A percentile compares a stretch with the other conserved stretches of the same genome.
These are phyloP conservation scores for Zaprionus vittiger DNA, from an alignment of 1,140 invertebrate genomes.

Conservation along the genomic window DNA sequence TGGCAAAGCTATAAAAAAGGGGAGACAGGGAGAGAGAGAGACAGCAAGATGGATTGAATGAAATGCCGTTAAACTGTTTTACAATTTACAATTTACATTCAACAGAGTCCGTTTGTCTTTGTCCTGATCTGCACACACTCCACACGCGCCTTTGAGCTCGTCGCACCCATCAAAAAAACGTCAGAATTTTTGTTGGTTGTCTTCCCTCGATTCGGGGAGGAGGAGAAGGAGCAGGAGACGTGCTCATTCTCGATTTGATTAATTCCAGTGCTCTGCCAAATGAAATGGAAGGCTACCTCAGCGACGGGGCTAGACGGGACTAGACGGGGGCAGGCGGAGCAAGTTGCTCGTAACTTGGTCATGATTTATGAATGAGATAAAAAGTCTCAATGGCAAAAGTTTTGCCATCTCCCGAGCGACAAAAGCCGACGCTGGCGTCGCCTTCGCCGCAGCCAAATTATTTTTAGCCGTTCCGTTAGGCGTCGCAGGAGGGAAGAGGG, in stretches of 20 bases:
- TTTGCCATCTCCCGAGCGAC: conserved; percentile 26
- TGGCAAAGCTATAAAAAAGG: too few relatives aligned
- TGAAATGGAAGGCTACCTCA: conserved; percentile 33
- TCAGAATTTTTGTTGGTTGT: conserved; percentile 4
- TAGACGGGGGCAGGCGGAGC: conserved; percentile 22
- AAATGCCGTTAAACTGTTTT: conserved; percentile 15
- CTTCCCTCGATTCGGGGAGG: neutral
- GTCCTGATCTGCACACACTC: neutral
- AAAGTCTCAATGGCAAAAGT: conserved; percentile 69
- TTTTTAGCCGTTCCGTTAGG: conserved; percentile 44
- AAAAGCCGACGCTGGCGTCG: conserved; percentile 2
- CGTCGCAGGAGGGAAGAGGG: conserved; percentile 8
- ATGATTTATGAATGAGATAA: conserved; percentile 75
- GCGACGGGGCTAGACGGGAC: conserved; percentile 6
- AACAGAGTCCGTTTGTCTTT: neutral
- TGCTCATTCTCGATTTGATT: conserved; percentile 44
- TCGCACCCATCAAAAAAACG: conserved; percentile 2
- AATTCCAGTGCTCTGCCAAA: conserved; percentile 40
- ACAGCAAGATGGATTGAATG: neutral
- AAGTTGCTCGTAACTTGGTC: conserved; percentile 48
- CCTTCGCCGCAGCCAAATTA: conserved; percentile 47
- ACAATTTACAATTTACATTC: conserved; percentile 24
- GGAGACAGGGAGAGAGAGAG: neutral
- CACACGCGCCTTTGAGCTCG: neutral
- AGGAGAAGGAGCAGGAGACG: conserved; percentile 7